These are phyloP conservation scores for Rhabdornis inornatus DNA, from an alignment of 2,113 vertebrate genomes.

Conservation along the genomic window DNA sequence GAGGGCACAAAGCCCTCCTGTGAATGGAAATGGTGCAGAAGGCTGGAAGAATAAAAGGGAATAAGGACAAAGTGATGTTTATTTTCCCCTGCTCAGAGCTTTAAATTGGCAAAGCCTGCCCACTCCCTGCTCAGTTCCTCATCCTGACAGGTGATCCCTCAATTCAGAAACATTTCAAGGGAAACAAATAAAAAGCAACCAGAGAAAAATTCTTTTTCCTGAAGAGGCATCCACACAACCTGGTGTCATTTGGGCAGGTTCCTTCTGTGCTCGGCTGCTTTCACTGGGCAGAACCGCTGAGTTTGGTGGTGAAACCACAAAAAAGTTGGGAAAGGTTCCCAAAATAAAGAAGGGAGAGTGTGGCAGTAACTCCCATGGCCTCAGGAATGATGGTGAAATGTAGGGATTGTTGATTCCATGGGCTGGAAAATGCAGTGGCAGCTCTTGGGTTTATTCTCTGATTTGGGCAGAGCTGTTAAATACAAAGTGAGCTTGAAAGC, in stretches of 20 bases:
- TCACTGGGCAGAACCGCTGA: neutral
- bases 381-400: neutral
- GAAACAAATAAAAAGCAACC: neutral
- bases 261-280: neutral
- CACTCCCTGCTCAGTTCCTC: neutral
- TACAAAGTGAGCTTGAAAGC: neutral
- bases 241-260: neutral
- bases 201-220: neutral
- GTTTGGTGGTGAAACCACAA: neutral
- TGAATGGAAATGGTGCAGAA: neutral
- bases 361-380: neutral
- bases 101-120: neutral
- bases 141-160: neutral
- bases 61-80: neutral
- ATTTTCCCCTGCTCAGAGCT: neutral
- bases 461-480: neutral
- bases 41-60: neutral
- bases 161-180: neutral
- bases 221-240: neutral
- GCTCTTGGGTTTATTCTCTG: neutral
- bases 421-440: neutral
- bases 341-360: neutral
- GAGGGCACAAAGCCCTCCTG: neutral
- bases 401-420: fast-evolving
- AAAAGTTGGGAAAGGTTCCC: neutral